phyloP scores from a whole-genome alignment of 2,888 invertebrate species.

The Melipona beecheii region DNA sequence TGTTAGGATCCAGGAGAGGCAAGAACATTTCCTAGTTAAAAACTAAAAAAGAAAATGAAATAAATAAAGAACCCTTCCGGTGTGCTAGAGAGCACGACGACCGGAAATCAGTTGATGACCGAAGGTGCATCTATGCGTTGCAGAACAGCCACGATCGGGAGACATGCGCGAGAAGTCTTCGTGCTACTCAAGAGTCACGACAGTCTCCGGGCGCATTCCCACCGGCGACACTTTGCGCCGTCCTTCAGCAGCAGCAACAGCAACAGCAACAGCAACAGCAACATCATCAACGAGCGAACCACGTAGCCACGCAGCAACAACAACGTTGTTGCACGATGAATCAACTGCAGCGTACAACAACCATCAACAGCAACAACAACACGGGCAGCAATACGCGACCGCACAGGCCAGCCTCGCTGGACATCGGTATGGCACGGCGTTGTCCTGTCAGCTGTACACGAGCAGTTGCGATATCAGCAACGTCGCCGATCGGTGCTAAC shows the following conservation, averaged over 20 bases:
- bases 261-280: conserved; percentile 50
- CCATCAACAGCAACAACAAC: conserved; percentile 12
- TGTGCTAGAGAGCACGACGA: background rate
- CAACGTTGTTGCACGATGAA: conserved; percentile 68
- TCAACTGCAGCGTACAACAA: conserved; percentile 38
- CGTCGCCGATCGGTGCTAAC: conserved; percentile 38
- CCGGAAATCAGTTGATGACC: conserved; percentile 53
- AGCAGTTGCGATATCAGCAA: conserved; percentile 38
- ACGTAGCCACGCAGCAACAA: conserved; percentile 35
- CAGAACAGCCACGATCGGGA: conserved; percentile 84
- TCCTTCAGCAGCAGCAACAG: conserved; percentile 52
- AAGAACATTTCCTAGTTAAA: background rate
- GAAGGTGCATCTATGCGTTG: conserved; percentile 72
- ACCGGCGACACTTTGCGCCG: conserved; percentile 79
- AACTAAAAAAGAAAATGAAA: background rate
- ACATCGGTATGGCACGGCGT: conserved; percentile 74
- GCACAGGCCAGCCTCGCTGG: conserved; percentile 78
- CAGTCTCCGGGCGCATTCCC: conserved; percentile 86
- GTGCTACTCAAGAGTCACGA: conserved; percentile 80
- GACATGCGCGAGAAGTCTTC: conserved; percentile 81
- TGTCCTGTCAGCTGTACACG: conserved; percentile 62
- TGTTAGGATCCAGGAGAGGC: background rate
- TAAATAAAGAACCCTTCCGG: background rate
- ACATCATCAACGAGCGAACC: conserved; percentile 24
- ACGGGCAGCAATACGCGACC: conserved; percentile 56